Conservation (phyloP, 2,888 invertebrate genomes). For the Synanthedon andrenaeformis region DNA sequence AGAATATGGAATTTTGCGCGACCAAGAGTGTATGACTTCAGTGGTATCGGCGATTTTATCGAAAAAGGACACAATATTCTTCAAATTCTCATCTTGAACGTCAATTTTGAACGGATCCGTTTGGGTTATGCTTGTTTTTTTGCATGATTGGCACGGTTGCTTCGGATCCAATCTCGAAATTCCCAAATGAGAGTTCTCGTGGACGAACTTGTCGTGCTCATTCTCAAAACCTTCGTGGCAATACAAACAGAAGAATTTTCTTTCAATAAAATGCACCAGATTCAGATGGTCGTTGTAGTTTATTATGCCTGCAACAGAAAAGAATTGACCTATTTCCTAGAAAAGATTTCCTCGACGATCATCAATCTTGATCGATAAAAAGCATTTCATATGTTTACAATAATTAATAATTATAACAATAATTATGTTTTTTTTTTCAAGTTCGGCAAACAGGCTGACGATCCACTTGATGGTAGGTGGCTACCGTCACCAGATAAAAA, state of each 20-base stretch:
- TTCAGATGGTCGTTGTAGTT: constrained; percentile 61
- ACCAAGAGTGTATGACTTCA: constrained; percentile 26
- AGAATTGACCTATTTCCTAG: background rate
- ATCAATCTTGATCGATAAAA: background rate
- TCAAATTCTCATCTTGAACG: constrained; percentile 45
- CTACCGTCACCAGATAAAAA: too few species aligned
- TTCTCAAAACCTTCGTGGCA: constrained; percentile 53
- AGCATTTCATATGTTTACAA: too few species aligned
- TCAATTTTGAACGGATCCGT: constrained; percentile 22
- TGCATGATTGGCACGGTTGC: constrained; percentile 9
- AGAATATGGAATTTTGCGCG: constrained; percentile 31
- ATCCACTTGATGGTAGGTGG: too few species aligned
- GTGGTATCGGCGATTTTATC: constrained; percentile 44
- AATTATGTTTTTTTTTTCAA: too few species aligned
- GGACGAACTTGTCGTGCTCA: constrained; percentile 33
- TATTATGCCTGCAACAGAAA: constrained; percentile 38
- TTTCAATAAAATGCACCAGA: constrained; percentile 43
- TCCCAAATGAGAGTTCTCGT: constrained; percentile 55
- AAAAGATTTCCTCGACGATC: background rate
- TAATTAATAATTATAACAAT: too few species aligned
- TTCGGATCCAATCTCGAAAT: constrained; percentile 25
- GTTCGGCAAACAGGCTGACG: too few species aligned
- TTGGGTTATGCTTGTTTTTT: constrained; percentile 36
- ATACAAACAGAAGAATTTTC: constrained; percentile 43
- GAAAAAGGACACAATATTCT: constrained; percentile 56